phyloP scores from a whole-genome alignment of 2,888 invertebrate genomes.

The Diaprepes abbreviatus region DNA sequence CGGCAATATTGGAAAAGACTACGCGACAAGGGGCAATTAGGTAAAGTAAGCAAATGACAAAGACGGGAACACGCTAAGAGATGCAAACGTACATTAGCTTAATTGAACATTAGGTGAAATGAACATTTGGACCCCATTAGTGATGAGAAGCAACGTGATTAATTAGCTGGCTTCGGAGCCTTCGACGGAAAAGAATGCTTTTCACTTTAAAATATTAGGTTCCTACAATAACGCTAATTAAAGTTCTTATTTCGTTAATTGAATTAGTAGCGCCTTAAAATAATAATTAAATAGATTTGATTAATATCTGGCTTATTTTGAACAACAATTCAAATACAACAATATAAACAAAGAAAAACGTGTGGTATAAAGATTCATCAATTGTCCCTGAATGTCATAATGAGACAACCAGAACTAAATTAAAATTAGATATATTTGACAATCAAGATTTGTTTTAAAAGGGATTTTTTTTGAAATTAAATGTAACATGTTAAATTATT shows the following conservation, averaged over 20 bases:
- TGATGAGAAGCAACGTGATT: constrained; percentile 66
- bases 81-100: constrained; percentile 70
- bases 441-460: no score
- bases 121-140: constrained; percentile 69
- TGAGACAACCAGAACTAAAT: no score
- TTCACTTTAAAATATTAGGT: constrained; percentile 58
- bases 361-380: no score
- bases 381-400: no score
- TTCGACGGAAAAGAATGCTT: constrained; percentile 57
- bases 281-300: constrained; percentile 17
- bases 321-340: no score
- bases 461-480: no score
- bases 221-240: constrained; percentile 41
- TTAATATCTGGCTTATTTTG: not conserved
- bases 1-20: constrained; percentile 22
- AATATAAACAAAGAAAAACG: no score
- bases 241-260: constrained; percentile 36
- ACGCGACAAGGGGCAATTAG: constrained; percentile 63
- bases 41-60: constrained; percentile 64
- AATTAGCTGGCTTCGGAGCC: constrained; percentile 63
- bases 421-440: no score
- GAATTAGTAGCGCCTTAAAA: constrained; percentile 33
- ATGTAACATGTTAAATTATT: no score
- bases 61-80: constrained; percentile 62
- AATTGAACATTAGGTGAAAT: constrained; percentile 71